A percentile compares a stretch with the other conserved stretches of the same genome.
Evolutionary conservation across 2,113 vertebrate genomes (phyloP).

Genomic region (Apus apus): DNA sequence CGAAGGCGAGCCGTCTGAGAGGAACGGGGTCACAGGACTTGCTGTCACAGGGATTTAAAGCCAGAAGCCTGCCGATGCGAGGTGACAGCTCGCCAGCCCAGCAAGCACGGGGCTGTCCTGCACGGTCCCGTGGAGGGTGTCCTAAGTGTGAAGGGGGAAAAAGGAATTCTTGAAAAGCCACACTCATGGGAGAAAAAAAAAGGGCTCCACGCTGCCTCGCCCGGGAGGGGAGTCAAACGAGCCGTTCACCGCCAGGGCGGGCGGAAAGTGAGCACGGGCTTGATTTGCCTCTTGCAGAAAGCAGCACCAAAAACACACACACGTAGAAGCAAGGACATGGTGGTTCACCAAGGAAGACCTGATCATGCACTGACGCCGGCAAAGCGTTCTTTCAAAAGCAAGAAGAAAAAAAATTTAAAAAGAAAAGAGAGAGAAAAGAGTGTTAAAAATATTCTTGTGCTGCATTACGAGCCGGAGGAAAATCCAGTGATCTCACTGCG

Average conservation of each 20-base stretch:
- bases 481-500: slow-evolving; percentile 67
- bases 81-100: background rate
- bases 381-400: background rate
- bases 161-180: slow-evolving; percentile 48
- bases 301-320: background rate
- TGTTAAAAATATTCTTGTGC: slow-evolving; percentile 28
- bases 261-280: background rate
- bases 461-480: slow-evolving; percentile 57
- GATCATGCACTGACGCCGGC: background rate
- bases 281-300: background rate
- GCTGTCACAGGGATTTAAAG: slow-evolving; percentile 56
- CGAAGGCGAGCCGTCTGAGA: slow-evolving; percentile 36
- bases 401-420: background rate
- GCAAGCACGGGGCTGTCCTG: background rate
- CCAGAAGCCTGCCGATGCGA: background rate
- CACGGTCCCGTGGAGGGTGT: background rate
- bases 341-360: background rate
- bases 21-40: slow-evolving; percentile 52
- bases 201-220: background rate
- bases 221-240: background rate
- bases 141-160: slow-evolving; percentile 28
- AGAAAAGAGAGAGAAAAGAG: background rate
- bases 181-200: background rate
- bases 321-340: background rate
- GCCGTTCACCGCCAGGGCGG: background rate